Evolutionary conservation across 2,797 vertebrate species (phyloP).

Genomic region (Mus spretus): DNA sequence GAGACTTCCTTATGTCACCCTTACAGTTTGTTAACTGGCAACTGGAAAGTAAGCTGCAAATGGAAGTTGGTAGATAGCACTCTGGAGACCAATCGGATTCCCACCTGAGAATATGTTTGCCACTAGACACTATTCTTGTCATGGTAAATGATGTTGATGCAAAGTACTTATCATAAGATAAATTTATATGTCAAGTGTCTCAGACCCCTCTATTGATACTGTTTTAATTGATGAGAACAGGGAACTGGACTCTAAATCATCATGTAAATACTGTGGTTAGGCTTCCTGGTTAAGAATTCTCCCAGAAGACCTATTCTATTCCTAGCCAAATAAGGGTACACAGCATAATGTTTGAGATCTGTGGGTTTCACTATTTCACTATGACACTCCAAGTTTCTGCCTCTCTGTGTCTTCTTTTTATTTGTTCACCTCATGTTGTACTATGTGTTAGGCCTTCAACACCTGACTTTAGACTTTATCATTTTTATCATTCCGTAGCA

Average conservation of each 20-base stretch:
- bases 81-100: background rate
- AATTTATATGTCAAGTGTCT: background rate
- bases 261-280: background rate
- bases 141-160: background rate
- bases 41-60: background rate
- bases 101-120: background rate
- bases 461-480: background rate
- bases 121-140: background rate
- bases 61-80: background rate
- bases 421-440: background rate
- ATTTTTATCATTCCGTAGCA: background rate
- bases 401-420: background rate
- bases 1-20: background rate
- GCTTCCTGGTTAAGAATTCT: background rate
- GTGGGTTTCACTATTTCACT: background rate
- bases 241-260: background rate
- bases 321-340: background rate
- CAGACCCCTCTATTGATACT: background rate
- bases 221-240: background rate
- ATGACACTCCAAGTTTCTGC: background rate
- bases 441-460: background rate
- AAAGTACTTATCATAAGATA: conserved; percentile 6
- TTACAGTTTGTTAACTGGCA: background rate
- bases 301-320: background rate
- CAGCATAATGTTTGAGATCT: background rate